Evolutionary conservation across 2,888 invertebrate species (phyloP), one percentile per base, ranked within the genome.

Genomic region (Physocephala rufipes): DNA sequence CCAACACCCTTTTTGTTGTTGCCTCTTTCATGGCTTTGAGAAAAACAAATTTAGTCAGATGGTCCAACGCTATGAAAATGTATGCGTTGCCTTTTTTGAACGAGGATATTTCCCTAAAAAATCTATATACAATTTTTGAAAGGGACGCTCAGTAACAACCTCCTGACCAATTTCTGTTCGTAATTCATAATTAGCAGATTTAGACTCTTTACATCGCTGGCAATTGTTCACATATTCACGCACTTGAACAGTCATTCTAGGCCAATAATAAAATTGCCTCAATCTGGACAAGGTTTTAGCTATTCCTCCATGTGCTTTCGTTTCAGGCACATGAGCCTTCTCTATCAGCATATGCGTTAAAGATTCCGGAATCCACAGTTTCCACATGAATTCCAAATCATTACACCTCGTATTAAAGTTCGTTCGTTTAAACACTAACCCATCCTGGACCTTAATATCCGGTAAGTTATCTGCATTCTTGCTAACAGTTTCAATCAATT

Each of bases 361-460:
- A 2, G n/a, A 19, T 15, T 55, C 55, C 5, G 72, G 70, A 30
- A 72, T 21, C 70, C 67, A 72, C 13, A 72, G 24, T 45, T 70
- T 72, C 67, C 67, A 72, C n/a, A n/a, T n/a, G n/a, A 9, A 59
- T 16, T 28, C 53, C 21, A 53, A 53, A n/a, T n/a, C 4, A 15
- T 49, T n/a, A 13, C 1, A 4, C n/a, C 49, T n/a, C 5, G 21
- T 19, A 53, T 53, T 24, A 53, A 53, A 53, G 4, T 7, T 1
- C 21, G 21, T 7, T n/a, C 53, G 53, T n/a, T 53, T 53, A 12
- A 53, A 53, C 21, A 53, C 12, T n/a, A 53, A n/a, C 12, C 53
- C 53, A n/a, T 53, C 21, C 21, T n/a, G 53, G 12, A 53, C 53
- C 5, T 21, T 19, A 3, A 53, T 0, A 12, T 53, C 53, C 5